Conservation (phyloP, 2,797 vertebrate species). For the Paguma larvata region DNA sequence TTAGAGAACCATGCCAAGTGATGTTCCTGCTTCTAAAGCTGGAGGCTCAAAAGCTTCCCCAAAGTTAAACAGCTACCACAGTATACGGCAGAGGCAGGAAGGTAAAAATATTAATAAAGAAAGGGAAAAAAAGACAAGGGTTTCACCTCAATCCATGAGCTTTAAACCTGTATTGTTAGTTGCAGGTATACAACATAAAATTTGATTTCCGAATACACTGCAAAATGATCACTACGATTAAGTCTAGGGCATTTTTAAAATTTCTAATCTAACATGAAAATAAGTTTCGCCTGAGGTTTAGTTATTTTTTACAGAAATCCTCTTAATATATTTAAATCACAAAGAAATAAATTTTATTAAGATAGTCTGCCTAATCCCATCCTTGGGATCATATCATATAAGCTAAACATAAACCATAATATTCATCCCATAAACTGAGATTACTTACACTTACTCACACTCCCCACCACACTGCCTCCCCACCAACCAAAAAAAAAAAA, state of each 20-base stretch:
- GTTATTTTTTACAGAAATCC: conserved; percentile 36
- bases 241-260: neutral
- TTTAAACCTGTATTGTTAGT: conserved; percentile 17
- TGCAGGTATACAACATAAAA: neutral
- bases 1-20: conserved; percentile 4
- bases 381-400: neutral
- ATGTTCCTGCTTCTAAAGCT: neutral
- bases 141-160: neutral
- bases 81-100: neutral
- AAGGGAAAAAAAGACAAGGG: neutral
- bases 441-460: conserved; percentile 4
- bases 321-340: neutral
- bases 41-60: neutral
- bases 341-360: conserved; percentile 41
- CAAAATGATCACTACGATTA: neutral
- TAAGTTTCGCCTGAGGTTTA: neutral
- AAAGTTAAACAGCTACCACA: neutral
- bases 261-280: neutral
- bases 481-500: neutral
- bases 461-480: neutral
- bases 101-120: conserved; percentile 44
- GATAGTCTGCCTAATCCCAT: neutral
- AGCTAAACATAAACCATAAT: neutral
- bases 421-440: conserved; percentile 2
- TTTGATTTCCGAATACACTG: neutral